Evolutionary conservation across 2,797 vertebrate species (phyloP), one percentile per base, ranked within the genome.

Genomic region (Podargus strigoides): DNA sequence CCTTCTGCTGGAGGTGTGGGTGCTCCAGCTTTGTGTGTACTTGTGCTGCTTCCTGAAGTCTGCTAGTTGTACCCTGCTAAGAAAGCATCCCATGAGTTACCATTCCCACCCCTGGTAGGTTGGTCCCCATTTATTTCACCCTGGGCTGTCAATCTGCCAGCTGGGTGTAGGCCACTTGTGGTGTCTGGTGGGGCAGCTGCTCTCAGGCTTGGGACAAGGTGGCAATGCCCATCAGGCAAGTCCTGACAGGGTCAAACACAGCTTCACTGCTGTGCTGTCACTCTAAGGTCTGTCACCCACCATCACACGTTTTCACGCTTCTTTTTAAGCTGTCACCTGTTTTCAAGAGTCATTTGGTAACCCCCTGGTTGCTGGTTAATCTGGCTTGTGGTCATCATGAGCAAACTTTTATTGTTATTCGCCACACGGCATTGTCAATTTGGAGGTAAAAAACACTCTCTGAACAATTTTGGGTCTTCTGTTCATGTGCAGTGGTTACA

Each of bases 21-120:
- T 39, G 28, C 41, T 72, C 12, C n/a, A 14, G 53, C 21, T 41
- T 23, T 9, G 3, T 2, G 6, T 9, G 58, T 6, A 4, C 18
- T 24, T 30, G 13, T 34, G 18, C 46, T 39, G 3, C 37, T 58
- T 42, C 49, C 47, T n/a, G 9, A 24, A 58, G 9, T 14, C 60
- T 64, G 32, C 30, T 55, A 11, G 6, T 4, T 36, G 49, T 37
- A 12, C 26, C 19, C 46, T 50, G 36, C 26, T 41, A 37, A 34
- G 32, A 44, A 24, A 26, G 10, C 19, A 49, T 1, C 27, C 8
- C 17, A 6, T 11, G 30, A 39, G 4, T 7, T 36, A 14, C 34
- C 32, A 0, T 4, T 10, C 15, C 3, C 39, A 9, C 16, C 10
- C 50, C 34, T 34, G 58, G 9, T 23, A 41, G 0, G 5, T 23